Evolutionary conservation across 2,888 invertebrate species (phyloP), one percentile per base, ranked within the genome.

Genomic region (Dyspetes luteomarginatus): DNA sequence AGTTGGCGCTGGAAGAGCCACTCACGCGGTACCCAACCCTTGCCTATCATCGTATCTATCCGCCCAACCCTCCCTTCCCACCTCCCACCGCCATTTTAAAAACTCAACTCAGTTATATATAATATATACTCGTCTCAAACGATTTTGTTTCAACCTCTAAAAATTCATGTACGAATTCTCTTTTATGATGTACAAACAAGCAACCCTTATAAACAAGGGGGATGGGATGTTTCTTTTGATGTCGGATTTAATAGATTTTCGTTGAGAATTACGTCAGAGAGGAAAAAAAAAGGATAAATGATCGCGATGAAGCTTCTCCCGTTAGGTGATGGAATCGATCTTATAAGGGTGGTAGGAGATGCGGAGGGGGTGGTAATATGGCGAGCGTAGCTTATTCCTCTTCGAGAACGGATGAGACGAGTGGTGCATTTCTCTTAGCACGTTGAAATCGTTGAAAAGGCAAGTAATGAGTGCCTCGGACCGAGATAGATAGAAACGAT

Each of bases 381-480:
- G 64, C 64, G n/a, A 55, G 50, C 30, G 60, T 30, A 64, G 26
- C 3, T 15, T 50, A 0, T 28, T 50, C 41, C 24, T 50, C 36
- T 3, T 17, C 5, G 50, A 52, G 60, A 45, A 30, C 28, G 28
- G 55, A 67, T 55, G 26, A 65, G 19, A 78, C 28, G 19, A 48
- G 71, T 74, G 56, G 17, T 36, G 67, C 67, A 50, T 55, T 69
- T 68, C 64, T 50, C 58, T 58, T 15, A 36, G 56, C 22, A 41
- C 65, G 60, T 75, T 73, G 69, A 78, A n/a, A 78, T 73, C 68
- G 68, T 58, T 84, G 82, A 84, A 83, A 82, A 83, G 84, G 78
- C 55, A 67, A 78, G 81, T 84, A 83, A 84, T 83, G 83, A 84
- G 84, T 82, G 72, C 79, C 81, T 74, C 68, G 56, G 71, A 65